phyloP scores from a whole-genome alignment of 2,888 invertebrate genomes.

The Rhagonycha lutea region DNA sequence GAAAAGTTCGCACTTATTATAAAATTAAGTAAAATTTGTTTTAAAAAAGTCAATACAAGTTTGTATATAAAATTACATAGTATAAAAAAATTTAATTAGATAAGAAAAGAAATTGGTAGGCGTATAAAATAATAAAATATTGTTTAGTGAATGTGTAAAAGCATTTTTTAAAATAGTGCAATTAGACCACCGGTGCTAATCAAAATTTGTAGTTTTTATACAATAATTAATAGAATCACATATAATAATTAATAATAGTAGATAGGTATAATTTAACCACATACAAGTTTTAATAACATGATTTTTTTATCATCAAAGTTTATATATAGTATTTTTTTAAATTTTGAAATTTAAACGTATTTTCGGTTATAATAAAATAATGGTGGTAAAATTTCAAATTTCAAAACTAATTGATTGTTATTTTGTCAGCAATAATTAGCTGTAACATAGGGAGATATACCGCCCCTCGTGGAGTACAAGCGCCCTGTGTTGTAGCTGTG shows the following conservation, averaged over 20 bases:
- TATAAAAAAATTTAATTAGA: slow-evolving; percentile 8
- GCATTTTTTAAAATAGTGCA: slow-evolving; percentile 18
- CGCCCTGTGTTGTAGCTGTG: background rate
- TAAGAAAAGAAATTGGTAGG: slow-evolving; percentile 6
- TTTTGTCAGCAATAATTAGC: background rate
- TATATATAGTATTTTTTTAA: background rate
- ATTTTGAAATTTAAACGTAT: background rate
- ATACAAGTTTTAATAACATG: background rate
- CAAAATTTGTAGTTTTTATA: slow-evolving; percentile 2
- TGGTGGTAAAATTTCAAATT: background rate
- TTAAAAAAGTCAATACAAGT: background rate
- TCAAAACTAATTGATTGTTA: background rate
- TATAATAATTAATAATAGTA: slow-evolving; percentile 6
- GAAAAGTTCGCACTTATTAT: background rate
- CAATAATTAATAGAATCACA: slow-evolving; percentile 5
- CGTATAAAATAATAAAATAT: background rate
- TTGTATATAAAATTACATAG: background rate
- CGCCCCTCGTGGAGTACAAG: no score
- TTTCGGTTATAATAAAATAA: background rate
- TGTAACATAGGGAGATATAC: background rate
- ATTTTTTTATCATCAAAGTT: background rate
- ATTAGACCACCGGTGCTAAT: slow-evolving; percentile 19
- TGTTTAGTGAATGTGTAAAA: slow-evolving; percentile 17
- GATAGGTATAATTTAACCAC: background rate
- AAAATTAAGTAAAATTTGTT: background rate